Evolutionary conservation across 2,113 vertebrate genomes (phyloP).

Genomic region (Eudyptes chrysolophus): DNA sequence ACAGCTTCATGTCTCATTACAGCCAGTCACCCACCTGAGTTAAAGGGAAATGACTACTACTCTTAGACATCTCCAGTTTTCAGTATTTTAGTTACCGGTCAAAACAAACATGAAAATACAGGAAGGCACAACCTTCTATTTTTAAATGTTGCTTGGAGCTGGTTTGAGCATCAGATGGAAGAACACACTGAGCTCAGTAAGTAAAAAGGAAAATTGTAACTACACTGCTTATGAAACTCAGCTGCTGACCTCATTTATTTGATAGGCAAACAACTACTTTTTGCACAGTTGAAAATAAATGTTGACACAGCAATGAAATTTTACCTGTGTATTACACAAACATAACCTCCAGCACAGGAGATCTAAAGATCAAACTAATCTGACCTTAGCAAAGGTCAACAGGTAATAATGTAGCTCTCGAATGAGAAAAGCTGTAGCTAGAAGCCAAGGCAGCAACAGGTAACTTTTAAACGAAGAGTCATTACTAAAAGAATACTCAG

Average conservation of each 20-base stretch:
- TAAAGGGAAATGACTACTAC: neutral
- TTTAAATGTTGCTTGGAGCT: neutral
- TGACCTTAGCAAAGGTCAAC: neutral
- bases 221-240: neutral
- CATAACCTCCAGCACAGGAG: neutral
- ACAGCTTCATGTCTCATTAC: neutral
- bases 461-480: neutral
- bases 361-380: neutral
- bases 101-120: neutral
- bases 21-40: neutral
- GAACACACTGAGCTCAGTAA: neutral
- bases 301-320: slow-evolving; percentile 23
- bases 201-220: neutral
- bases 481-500: neutral
- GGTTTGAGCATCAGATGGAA: neutral
- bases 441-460: neutral
- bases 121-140: neutral
- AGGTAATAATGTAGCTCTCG: neutral
- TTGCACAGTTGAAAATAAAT: neutral
- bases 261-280: neutral
- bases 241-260: neutral
- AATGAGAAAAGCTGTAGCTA: neutral
- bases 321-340: slow-evolving; percentile 15
- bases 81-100: neutral
- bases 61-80: neutral